Percentiles rank a stretch among this genome's conserved stretches.
Evolutionary conservation across 2,113 vertebrate species (phyloP).

Genomic region (Mormyrus lacerda): DNA sequence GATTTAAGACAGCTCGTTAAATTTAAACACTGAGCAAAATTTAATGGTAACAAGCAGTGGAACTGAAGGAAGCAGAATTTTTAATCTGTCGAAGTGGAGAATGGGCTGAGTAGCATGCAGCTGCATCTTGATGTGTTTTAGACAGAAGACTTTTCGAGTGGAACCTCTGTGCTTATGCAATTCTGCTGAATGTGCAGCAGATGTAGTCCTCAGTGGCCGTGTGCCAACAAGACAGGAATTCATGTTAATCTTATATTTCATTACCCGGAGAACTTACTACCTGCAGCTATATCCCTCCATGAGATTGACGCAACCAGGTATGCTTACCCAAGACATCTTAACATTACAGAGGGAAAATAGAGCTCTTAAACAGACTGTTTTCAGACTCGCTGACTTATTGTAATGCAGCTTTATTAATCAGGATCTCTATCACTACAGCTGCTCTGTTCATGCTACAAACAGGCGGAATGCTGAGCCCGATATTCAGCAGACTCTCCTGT

Average conservation of each 20-base stretch:
- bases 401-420: neutral
- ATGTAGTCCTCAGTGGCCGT: no score
- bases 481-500: neutral
- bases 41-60: neutral
- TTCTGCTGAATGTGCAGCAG: neutral
- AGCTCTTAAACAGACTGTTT: neutral
- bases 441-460: neutral
- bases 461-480: neutral
- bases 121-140: neutral
- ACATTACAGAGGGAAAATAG: neutral
- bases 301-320: neutral
- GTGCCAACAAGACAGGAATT: neutral
- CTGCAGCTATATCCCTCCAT: neutral
- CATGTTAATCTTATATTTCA: neutral
- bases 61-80: neutral
- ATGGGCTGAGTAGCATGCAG: neutral
- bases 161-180: neutral
- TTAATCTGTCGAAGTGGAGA: neutral
- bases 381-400: neutral
- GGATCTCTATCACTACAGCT: neutral
- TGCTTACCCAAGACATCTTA: neutral
- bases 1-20: constrained; percentile 6
- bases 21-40: neutral
- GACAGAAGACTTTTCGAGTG: neutral
- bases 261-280: neutral